phyloP scores from a whole-genome alignment of 2,888 invertebrate species.

The Heteromurus nitidus region DNA sequence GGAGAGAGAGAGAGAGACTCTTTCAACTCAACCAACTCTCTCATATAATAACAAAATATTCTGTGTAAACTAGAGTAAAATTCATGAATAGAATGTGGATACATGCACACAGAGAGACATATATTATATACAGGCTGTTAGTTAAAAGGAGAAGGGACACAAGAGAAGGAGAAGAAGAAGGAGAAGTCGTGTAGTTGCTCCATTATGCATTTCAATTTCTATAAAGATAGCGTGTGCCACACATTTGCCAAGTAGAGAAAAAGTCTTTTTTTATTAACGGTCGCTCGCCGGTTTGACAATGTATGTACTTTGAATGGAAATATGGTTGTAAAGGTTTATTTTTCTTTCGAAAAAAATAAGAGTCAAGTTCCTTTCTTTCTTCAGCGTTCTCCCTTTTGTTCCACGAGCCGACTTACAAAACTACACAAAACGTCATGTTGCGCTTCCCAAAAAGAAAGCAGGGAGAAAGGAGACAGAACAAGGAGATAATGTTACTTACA shows the following conservation, averaged over 20 bases:
- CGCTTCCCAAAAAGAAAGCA: background rate
- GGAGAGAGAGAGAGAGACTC: no score
- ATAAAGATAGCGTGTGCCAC: no score
- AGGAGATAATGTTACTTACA: conserved; percentile 30
- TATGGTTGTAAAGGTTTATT: background rate
- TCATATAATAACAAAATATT: background rate
- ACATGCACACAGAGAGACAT: background rate
- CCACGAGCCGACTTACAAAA: background rate
- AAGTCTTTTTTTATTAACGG: no score
- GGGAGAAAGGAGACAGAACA: conserved; percentile 27
- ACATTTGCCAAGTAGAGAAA: no score
- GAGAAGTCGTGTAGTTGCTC: conserved; percentile 18
- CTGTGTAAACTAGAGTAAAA: background rate
- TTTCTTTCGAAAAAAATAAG: conserved; percentile 6
- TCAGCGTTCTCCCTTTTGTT: conserved; percentile 14
- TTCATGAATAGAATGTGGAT: conserved; percentile 1
- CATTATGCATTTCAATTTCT: conserved; percentile 43
- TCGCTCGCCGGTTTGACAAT: conserved; percentile 25
- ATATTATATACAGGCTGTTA: background rate
- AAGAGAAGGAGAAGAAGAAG: background rate
- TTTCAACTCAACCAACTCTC: background rate
- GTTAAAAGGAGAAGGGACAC: conserved; percentile 7
- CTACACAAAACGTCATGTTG: no score
- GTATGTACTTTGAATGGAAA: conserved; percentile 37
- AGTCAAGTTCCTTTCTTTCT: conserved; percentile 28